Percentiles rank a stretch among this genome's conserved stretches.
These are phyloP conservation scores for Malurus leucopterus DNA, from an alignment of 2,797 vertebrate genomes.

Conservation along the genomic window DNA sequence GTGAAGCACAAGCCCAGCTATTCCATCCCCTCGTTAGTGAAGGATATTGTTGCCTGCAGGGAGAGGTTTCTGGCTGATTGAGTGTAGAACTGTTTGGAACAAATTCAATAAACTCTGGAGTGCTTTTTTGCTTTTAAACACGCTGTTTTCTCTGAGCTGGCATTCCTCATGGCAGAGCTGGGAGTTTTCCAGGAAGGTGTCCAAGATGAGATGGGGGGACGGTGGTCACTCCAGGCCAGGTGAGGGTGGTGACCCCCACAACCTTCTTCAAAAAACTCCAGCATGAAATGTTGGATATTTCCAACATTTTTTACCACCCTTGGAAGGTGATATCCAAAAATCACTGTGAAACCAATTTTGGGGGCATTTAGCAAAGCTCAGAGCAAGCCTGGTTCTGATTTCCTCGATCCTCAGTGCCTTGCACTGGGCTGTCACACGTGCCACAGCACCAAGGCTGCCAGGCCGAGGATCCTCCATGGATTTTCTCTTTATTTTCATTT, in stretches of 20 bases:
- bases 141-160: neutral
- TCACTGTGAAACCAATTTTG: neutral
- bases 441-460: neutral
- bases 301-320: no score
- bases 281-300: neutral
- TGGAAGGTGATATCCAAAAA: neutral
- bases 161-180: rapidly evolving
- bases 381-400: neutral
- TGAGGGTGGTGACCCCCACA: neutral
- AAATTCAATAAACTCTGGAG: no score
- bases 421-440: neutral
- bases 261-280: neutral
- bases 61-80: no score
- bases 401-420: neutral
- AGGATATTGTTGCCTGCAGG: no score
- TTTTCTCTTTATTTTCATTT: neutral
- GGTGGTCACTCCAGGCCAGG: rapidly evolving
- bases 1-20: neutral
- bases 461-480: neutral
- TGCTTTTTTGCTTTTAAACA: no score
- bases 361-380: neutral
- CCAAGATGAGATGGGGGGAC: rapidly evolving
- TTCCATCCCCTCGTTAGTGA: no score
- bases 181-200: neutral
- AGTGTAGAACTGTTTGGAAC: no score